Conservation (phyloP, 2,888 invertebrate species). For the Acrobasis suavella region DNA sequence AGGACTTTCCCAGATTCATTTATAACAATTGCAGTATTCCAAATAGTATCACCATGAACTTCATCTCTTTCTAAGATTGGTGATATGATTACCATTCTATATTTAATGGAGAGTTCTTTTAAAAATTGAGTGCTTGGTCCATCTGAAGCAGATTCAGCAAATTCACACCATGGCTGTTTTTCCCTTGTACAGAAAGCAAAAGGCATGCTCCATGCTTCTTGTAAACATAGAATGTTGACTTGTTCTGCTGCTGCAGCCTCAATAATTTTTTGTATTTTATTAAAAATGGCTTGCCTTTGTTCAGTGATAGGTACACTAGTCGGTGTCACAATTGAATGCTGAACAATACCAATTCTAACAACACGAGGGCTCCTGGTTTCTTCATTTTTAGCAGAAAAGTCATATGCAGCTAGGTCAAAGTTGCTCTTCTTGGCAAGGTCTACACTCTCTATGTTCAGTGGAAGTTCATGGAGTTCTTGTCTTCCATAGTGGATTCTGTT, state of each 20-base stretch:
- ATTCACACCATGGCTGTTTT: slow-evolving; percentile 98
- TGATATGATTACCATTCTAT: slow-evolving; percentile 97
- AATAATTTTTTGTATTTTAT: slow-evolving; percentile 88
- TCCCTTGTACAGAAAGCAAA: slow-evolving; percentile 99
- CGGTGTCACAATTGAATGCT: slow-evolving; percentile 90
- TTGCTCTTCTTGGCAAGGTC: slow-evolving; percentile 76
- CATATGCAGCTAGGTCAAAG: slow-evolving; percentile 90
- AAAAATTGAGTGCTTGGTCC: slow-evolving; percentile 94
- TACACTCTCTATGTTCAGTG: slow-evolving; percentile 73
- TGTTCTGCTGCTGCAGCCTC: slow-evolving; percentile 88
- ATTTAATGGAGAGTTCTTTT: slow-evolving; percentile 87
- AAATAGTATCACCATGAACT: slow-evolving; percentile 91
- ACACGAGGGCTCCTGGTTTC: slow-evolving; percentile 86
- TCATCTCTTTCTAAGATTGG: slow-evolving; percentile 97
- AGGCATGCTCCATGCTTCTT: slow-evolving; percentile 99
- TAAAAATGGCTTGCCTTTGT: slow-evolving; percentile 90
- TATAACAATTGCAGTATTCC: slow-evolving; percentile 98
- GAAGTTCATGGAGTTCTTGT: slow-evolving; percentile 77
- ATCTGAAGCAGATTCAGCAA: slow-evolving; percentile 93
- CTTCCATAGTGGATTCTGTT: slow-evolving; percentile 91
- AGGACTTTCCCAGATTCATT: slow-evolving; percentile 92
- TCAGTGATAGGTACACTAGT: slow-evolving; percentile 88
- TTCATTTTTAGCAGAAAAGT: slow-evolving; percentile 86
- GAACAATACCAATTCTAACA: slow-evolving; percentile 93
- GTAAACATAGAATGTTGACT: slow-evolving; percentile 96